Conservation (phyloP, 2,113 vertebrate species). For the Rutilus rutilus region DNA sequence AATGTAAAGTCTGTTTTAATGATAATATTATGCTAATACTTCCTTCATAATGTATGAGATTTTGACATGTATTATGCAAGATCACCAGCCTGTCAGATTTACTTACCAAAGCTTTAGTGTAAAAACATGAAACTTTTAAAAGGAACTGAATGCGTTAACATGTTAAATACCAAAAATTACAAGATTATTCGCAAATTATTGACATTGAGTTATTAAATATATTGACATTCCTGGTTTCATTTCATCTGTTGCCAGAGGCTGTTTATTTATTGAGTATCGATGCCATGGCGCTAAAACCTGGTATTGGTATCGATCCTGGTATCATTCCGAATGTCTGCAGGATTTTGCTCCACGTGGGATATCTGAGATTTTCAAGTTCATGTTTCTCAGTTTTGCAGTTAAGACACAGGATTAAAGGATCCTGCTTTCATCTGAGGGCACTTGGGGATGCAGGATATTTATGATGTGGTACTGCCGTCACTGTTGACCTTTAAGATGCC, state of each 20-base stretch:
- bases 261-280: neutral
- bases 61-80: constrained; percentile 33
- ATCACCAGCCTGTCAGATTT: neutral
- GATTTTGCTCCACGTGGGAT: neutral
- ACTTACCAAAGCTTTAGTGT: neutral
- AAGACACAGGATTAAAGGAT: neutral
- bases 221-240: neutral
- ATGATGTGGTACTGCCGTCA: constrained; percentile 13
- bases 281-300: neutral
- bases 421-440: neutral
- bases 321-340: neutral
- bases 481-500: constrained; percentile 33
- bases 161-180: neutral
- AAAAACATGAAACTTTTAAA: neutral
- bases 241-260: neutral
- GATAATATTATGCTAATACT: constrained; percentile 35
- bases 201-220: neutral
- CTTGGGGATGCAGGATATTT: constrained; percentile 23
- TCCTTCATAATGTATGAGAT: constrained; percentile 47
- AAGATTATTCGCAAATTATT: neutral
- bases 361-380: neutral
- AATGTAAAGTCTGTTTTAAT: neutral
- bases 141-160: neutral
- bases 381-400: neutral
- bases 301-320: neutral